Evolutionary conservation across 2,797 vertebrate species (phyloP).

Genomic region (Esox masquinongy): DNA sequence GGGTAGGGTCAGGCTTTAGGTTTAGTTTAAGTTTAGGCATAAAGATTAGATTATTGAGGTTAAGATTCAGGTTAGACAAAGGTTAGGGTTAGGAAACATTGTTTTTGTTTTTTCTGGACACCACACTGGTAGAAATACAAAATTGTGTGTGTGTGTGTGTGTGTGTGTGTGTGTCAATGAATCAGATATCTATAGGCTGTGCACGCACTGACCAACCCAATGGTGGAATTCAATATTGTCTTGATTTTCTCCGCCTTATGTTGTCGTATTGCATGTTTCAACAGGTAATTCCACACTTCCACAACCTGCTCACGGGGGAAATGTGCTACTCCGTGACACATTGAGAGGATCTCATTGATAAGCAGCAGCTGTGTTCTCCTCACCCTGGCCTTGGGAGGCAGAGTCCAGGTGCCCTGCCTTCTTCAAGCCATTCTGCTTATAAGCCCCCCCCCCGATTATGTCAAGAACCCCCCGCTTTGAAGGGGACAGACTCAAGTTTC

Average conservation of each 20-base stretch:
- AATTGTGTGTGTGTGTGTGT: neutral
- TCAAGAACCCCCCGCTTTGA: neutral
- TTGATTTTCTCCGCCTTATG: neutral
- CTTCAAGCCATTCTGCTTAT: neutral
- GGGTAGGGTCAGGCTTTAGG: too few relatives aligned
- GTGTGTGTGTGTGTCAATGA: constrained; percentile 8
- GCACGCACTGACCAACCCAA: neutral
- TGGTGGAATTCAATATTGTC: neutral
- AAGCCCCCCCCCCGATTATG: neutral
- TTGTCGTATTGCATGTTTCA: neutral
- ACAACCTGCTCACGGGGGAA: neutral
- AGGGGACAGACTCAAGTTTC: neutral
- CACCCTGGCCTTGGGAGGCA: neutral
- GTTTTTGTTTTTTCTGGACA: too few relatives aligned
- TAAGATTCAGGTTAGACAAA: too few relatives aligned
- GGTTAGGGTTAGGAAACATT: too few relatives aligned
- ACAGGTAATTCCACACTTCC: neutral
- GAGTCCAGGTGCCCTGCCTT: neutral
- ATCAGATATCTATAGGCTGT: neutral
- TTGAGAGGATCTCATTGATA: neutral
- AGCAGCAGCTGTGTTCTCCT: neutral
- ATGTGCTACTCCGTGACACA: neutral
- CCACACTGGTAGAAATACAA: too few relatives aligned
- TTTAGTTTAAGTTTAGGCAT: too few relatives aligned
- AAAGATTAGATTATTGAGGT: too few relatives aligned